Base-by-base conservation (phyloP, 2,888 invertebrate genomes). In the Metalampra italica region DNA sequence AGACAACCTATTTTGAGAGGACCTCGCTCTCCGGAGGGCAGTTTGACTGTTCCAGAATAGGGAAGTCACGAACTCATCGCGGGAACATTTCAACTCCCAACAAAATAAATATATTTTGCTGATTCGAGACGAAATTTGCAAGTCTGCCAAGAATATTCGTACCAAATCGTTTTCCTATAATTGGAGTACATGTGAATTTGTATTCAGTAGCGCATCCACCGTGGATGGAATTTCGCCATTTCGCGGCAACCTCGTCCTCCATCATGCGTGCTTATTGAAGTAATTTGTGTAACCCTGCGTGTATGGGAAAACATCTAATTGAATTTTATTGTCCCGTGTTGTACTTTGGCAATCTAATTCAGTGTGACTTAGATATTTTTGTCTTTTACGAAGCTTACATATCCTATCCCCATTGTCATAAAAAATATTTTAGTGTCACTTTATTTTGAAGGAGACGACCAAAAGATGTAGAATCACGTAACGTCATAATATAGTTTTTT, bases 141-240 rank as follows among this genome's bases (percentile, higher is more conserved):
- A 89, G 86, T 89, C 85, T 87, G 88, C 88, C 88, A 88, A 88
- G 87, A 87, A 88, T 87, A 88, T 89, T 87, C 82, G 80, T 86
- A 87, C 79, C 84, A 88, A 88, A 89, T 89, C 88, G 88, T 89
- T 89, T 89, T 89, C 88, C 88, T 88, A 88, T 89, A 89, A 89
- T 89, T 89, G 88, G 88, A 88, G 86, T 88, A 88, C 87, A 88
- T 89, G 82, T 86, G 87, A 87, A 89, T 89, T 88, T 86, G 88
- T 89, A 89, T 89, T 89, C 88, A 87, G 87, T 80, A 74, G 85
- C 85, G 86, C 85, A 85, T 86, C 84, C 74, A 82, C 78, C 72
- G 80, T 76, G 82, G 82, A 84, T 86, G 85, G 82, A 83, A 84
- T 82, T 84, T 71, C 76, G 77, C 81, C 83, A 74, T 82, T 86